phyloP scores from a whole-genome alignment of 2,888 invertebrate species.

The Lasioglossum villosulum region DNA sequence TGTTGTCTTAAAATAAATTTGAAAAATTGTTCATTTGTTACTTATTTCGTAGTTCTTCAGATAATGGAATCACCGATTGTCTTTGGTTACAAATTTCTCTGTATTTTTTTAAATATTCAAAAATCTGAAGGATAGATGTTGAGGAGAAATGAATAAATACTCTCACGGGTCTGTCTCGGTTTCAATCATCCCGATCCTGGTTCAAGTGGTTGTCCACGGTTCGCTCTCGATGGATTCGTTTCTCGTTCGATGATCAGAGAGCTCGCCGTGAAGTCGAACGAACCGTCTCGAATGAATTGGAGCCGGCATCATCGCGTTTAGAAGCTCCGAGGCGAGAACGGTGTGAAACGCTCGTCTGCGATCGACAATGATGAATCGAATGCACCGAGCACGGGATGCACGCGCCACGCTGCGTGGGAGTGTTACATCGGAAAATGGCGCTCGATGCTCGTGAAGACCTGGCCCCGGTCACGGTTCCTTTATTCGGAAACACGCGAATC shows the following conservation, averaged over 20 bases:
- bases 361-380: constrained; percentile 80
- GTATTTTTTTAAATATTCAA: too few relatives aligned
- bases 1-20: too few relatives aligned
- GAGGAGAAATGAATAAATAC: too few relatives aligned
- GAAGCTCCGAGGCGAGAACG: constrained; percentile 46
- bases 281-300: constrained; percentile 59
- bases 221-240: background rate
- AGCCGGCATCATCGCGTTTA: constrained; percentile 54
- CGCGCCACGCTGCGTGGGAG: constrained; percentile 62
- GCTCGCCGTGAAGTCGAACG: constrained; percentile 37
- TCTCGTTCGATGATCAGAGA: constrained; percentile 9
- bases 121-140: too few relatives aligned
- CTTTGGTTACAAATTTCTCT: too few relatives aligned
- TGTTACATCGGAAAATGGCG: constrained; percentile 47
- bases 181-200: background rate
- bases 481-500: constrained; percentile 34
- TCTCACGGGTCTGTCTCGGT: background rate
- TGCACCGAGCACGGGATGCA: constrained; percentile 56
- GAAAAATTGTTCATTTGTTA: too few relatives aligned
- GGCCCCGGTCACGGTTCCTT: constrained; percentile 37
- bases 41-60: too few relatives aligned
- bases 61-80: too few relatives aligned
- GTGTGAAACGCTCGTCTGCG: constrained; percentile 77
- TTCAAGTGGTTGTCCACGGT: background rate
- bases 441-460: constrained; percentile 3